Evolutionary conservation across 2,113 vertebrate species (phyloP).

Genomic region (Tretioscincus oriximinensis): DNA sequence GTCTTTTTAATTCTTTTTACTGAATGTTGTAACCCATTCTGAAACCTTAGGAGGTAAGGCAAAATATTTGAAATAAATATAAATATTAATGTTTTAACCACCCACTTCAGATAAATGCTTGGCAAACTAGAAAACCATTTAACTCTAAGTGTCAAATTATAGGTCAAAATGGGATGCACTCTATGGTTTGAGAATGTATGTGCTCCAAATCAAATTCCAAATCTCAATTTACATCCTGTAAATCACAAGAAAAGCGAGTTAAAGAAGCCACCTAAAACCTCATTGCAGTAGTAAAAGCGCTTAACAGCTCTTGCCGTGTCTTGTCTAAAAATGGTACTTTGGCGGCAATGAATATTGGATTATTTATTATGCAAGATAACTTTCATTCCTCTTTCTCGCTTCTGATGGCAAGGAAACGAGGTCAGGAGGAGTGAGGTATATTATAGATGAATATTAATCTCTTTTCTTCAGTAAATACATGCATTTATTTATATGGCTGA

Average conservation of each 20-base stretch:
- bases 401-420: constrained; percentile 49
- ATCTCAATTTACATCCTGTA: constrained; percentile 27
- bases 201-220: constrained; percentile 26
- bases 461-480: constrained; percentile 57
- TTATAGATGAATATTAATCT: constrained; percentile 68
- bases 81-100: background rate
- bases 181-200: background rate
- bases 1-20: too few species aligned
- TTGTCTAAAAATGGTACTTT: constrained; percentile 37
- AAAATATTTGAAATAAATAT: too few species aligned
- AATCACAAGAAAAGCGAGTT: background rate
- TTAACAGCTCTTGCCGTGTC: constrained; percentile 21
- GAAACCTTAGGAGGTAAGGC: too few species aligned
- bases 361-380: constrained; percentile 58
- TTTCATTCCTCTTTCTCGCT: constrained; percentile 31
- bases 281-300: constrained; percentile 14
- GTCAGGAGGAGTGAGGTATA: constrained; percentile 54
- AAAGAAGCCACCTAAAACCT: constrained; percentile 5
- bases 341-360: constrained; percentile 54
- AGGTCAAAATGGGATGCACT: background rate
- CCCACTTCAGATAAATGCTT: background rate
- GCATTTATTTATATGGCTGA: constrained; percentile 69
- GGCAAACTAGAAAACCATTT: constrained; percentile 8
- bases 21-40: too few species aligned
- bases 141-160: background rate